Evolutionary conservation across 2,797 vertebrate species (phyloP), one percentile per base, ranked within the genome.

Genomic region (Oreortyx pictus): DNA sequence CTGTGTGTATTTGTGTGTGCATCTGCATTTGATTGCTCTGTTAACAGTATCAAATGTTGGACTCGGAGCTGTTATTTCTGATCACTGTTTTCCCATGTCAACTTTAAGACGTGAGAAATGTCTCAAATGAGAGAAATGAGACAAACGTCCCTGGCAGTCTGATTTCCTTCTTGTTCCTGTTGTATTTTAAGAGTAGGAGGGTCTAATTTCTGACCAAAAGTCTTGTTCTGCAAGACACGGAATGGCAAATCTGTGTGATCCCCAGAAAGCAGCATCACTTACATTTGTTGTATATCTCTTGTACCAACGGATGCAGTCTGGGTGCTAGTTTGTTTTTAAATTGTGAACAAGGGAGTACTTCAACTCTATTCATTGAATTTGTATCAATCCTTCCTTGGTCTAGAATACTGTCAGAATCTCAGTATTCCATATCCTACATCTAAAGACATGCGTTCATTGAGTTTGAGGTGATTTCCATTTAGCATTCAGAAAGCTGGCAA

Each of bases 391-490:
- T 89, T 86, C 27, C 43, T 89, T 68, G 27, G 43, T 94, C 66
- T 83, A 22, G 76, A 89, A 79, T 84, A 12, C 47, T 72, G 47
- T 87, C 59, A 82, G 35, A 86, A 78, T 59, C 75, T 85, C 72
- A 70, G 70, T 27, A 89, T 70, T 68, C 87, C 35, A 19, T 90
- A 54, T 35, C 54, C 39, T 87, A 23, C 35, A 65, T 94, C 72
- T 68, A 43, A 77, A 84, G 88, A 70, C 46, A 12, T 25, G 66
- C 50, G 44, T 83, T 89, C 65, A 59, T 33, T 70, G 86, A 87
- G 43, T 89, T 89, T 82, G 39, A 85, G 68, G 68, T 92, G 7
- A 87, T 94, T 89, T 71, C 72, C 31, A 67, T 59, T 93, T 82
- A 71, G 64, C 86, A 54, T 71, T 82, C 50, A 31, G 75, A 66